These are phyloP conservation scores for Bombus superbus DNA, from an alignment of 1,140 invertebrate genomes.

Conservation along the genomic window DNA sequence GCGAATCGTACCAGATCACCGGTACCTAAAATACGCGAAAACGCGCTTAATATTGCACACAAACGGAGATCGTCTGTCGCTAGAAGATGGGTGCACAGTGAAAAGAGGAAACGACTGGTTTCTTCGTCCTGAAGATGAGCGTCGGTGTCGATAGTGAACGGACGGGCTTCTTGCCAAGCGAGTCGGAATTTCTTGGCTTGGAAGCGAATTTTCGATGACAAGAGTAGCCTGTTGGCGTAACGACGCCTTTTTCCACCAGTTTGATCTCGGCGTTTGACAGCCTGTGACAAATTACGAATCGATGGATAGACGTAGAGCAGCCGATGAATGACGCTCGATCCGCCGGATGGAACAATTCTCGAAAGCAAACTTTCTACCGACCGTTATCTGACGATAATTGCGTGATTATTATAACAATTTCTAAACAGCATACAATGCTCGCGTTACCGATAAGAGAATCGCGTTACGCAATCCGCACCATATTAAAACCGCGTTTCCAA, in stretches of 20 bases:
- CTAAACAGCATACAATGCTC: background rate
- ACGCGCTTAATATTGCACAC: background rate
- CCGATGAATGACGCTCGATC: background rate
- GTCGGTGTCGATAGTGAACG: background rate
- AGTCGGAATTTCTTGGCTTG: background rate
- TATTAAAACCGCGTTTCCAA: too few relatives aligned
- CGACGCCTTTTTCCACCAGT: background rate
- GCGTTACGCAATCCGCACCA: background rate
- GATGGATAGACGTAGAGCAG: background rate
- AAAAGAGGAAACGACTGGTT: conserved; percentile 1
- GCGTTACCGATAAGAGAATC: conserved; percentile 3
- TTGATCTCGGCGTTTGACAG: too few relatives aligned
- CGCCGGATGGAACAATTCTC: background rate
- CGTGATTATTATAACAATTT: conserved; percentile 24
- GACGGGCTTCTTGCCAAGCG: conserved; percentile 9
- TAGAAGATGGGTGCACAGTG: background rate
- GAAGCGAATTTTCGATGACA: conserved; percentile 22
- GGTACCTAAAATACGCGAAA: background rate
- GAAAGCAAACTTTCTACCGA: background rate
- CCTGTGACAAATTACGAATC: background rate
- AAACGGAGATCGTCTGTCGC: background rate
- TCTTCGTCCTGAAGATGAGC: background rate
- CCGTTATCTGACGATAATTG: background rate
- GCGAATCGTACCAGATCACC: background rate
- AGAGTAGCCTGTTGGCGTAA: background rate